These are phyloP conservation scores for Cepaea hortensis DNA, from an alignment of 2,888 invertebrate genomes.

Conservation along the genomic window DNA sequence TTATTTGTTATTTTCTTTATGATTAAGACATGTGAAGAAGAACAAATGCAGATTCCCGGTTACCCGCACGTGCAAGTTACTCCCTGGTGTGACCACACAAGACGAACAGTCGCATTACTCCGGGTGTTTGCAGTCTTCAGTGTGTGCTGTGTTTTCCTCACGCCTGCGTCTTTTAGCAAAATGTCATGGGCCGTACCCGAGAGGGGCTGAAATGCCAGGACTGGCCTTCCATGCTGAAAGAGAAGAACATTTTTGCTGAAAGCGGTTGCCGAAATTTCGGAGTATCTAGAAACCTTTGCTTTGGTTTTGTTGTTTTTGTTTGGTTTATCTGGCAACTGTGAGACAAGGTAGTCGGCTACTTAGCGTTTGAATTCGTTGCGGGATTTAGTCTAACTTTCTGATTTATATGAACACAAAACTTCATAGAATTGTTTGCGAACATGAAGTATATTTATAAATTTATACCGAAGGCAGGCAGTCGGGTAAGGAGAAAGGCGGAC, in stretches of 20 bases:
- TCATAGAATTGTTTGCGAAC: too few relatives aligned
- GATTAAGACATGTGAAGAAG: neutral
- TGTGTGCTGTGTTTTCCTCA: constrained; percentile 17
- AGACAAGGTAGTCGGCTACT: neutral
- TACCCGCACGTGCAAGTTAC: constrained; percentile 24
- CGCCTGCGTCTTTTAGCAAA: constrained; percentile 45
- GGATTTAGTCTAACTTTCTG: too few relatives aligned
- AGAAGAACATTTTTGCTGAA: constrained; percentile 37
- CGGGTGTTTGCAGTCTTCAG: constrained; percentile 3
- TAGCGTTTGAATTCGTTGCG: neutral
- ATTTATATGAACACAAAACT: too few relatives aligned
- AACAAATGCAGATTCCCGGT: neutral
- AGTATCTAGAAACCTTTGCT: constrained; percentile 13
- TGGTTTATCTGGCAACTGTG: constrained; percentile 11
- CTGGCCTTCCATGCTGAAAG: constrained; percentile 40
- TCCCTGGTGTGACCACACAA: constrained; percentile 34
- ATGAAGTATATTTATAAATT: too few relatives aligned
- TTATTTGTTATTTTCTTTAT: constrained; percentile 22
- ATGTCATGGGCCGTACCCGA: constrained; percentile 40
- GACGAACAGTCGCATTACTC: constrained; percentile 28
- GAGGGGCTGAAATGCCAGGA: constrained; percentile 36
- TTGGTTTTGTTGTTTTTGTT: constrained; percentile 16
- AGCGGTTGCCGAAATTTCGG: constrained; percentile 21
- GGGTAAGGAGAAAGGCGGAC: neutral
- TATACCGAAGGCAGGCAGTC: neutral